phyloP scores from a whole-genome alignment of 2,113 vertebrate genomes.

The Chaetodon auriga region DNA sequence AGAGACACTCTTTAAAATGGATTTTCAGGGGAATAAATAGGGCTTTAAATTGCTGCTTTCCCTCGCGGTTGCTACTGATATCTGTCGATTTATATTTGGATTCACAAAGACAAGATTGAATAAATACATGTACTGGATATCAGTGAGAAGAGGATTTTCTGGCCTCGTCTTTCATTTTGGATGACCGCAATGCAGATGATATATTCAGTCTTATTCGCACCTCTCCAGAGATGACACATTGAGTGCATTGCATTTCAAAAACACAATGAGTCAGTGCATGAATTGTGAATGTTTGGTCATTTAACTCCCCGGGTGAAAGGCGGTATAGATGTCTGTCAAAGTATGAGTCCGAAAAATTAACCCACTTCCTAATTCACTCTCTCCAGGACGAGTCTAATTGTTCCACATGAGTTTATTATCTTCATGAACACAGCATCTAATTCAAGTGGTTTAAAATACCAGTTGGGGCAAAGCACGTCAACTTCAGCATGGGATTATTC shows the following conservation, averaged over 20 bases:
- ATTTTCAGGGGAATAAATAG: background rate
- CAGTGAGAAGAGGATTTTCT: background rate
- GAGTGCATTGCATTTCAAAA: constrained; percentile 35
- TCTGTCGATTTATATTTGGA: background rate
- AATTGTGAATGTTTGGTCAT: constrained; percentile 27
- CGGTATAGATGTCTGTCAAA: constrained; percentile 22
- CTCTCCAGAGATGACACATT: constrained; percentile 41
- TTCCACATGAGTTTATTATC: constrained; percentile 23
- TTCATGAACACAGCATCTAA: constrained; percentile 24
- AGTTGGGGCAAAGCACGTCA: constrained; percentile 20
- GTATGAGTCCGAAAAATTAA: background rate
- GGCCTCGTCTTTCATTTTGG: background rate
- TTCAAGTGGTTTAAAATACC: constrained; percentile 31
- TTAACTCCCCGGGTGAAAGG: constrained; percentile 9
- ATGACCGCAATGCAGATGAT: constrained; percentile 34
- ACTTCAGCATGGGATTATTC: constrained; percentile 25
- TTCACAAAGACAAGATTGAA: constrained; percentile 5
- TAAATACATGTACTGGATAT: background rate
- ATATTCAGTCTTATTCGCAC: constrained; percentile 36
- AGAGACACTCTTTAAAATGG: background rate
- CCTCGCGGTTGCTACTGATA: background rate
- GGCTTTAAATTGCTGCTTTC: background rate
- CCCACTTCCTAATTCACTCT: background rate
- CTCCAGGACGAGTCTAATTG: constrained; percentile 1
- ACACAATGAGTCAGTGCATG: constrained; percentile 40